These are phyloP conservation scores for Galeopterus variegatus DNA, from an alignment of 2,113 vertebrate genomes.

Conservation along the genomic window DNA sequence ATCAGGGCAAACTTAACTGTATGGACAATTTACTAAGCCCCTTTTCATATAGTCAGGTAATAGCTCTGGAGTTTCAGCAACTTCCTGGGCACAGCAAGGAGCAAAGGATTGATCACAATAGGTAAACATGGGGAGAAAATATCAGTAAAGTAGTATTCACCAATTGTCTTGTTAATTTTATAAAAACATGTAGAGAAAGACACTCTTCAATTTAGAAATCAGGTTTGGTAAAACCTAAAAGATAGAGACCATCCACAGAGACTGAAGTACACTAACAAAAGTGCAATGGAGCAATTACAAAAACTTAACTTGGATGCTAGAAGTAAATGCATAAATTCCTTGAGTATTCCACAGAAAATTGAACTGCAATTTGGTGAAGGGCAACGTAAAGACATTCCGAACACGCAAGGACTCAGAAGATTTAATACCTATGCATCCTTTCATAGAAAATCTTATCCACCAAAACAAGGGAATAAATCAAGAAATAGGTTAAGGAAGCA, in stretches of 20 bases:
- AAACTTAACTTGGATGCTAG: background rate
- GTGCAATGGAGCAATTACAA: background rate
- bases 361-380: background rate
- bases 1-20: background rate
- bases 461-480: conserved; percentile 56
- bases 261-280: background rate
- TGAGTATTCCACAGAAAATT: background rate
- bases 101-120: background rate
- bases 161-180: background rate
- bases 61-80: background rate
- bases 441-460: background rate
- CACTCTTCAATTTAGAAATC: background rate
- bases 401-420: background rate
- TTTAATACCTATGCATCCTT: background rate
- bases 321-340: background rate
- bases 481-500: background rate
- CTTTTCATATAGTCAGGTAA: background rate
- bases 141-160: background rate
- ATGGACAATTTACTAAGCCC: background rate
- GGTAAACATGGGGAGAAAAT: background rate
- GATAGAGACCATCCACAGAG: background rate
- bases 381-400: background rate
- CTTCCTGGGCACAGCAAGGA: conserved; percentile 16
- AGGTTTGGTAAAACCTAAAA: background rate
- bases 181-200: background rate